Evolutionary conservation across 2,797 vertebrate species (phyloP).

Genomic region (Chelidonichthys spinosus): DNA sequence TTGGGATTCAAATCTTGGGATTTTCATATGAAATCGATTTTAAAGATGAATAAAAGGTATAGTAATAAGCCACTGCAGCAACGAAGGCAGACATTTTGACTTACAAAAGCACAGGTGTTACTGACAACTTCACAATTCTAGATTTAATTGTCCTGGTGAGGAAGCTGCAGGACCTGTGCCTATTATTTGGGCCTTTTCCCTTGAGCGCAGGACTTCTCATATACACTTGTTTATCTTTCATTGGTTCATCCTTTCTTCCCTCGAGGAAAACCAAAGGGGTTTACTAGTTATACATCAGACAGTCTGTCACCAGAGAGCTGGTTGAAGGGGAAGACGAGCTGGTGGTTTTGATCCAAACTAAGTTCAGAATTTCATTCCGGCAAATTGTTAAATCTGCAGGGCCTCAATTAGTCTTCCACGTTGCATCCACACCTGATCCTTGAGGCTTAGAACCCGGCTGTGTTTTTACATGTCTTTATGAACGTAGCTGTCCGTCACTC

Average conservation of each 20-base stretch:
- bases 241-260: background rate
- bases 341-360: background rate
- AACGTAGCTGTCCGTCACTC: background rate
- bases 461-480: background rate
- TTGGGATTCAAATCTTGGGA: too few relatives aligned
- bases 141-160: background rate
- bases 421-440: constrained; percentile 5
- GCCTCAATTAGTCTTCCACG: constrained; percentile 3
- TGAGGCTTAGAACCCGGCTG: background rate
- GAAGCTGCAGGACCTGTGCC: background rate
- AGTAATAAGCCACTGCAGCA: background rate
- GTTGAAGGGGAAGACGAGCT: background rate
- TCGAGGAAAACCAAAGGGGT: background rate
- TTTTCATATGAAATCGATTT: background rate
- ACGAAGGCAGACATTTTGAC: background rate
- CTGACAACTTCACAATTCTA: background rate
- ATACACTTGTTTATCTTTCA: background rate
- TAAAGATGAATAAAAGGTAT: background rate
- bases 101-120: background rate
- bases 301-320: constrained; percentile 8
- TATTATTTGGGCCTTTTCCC: background rate
- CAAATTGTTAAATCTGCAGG: constrained; percentile 16
- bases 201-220: background rate
- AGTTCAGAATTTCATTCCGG: background rate
- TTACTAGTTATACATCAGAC: background rate